A percentile compares a stretch with the other conserved stretches of the same genome.
phyloP scores from a whole-genome alignment of 2,113 vertebrate species.

The Seriola rivoliana region DNA sequence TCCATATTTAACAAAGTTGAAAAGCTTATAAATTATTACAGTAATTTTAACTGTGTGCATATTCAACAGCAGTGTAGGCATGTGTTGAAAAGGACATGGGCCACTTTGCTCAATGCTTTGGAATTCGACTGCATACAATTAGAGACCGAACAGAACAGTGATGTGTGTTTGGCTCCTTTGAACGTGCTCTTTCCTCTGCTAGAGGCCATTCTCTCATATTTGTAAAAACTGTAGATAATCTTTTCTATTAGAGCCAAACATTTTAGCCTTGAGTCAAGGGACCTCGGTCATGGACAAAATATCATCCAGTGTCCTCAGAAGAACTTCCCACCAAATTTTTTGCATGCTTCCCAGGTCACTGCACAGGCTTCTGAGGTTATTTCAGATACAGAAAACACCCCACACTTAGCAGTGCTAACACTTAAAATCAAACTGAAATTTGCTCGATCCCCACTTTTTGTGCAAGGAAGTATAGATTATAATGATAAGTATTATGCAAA shows the following conservation, averaged over 20 bases:
- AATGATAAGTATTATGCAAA: neutral
- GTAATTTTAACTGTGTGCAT: neutral
- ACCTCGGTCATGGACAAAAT: constrained; percentile 1
- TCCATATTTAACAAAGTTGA: neutral
- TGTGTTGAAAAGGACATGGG: constrained; percentile 6
- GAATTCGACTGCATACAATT: constrained; percentile 31
- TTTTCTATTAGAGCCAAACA: neutral
- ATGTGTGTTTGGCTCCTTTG: constrained; percentile 17
- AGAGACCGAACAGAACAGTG: constrained; percentile 1
- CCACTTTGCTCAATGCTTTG: neutral
- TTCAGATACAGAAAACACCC: constrained; percentile 4
- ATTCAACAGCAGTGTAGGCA: neutral
- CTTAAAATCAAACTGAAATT: neutral
- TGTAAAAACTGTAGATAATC: constrained; percentile 32
- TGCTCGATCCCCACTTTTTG: neutral
- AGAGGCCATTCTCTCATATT: constrained; percentile 43
- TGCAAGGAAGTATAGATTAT: neutral
- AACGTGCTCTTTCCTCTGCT: constrained; percentile 28
- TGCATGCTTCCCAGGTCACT: constrained; percentile 2
- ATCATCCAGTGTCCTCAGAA: constrained; percentile 15
- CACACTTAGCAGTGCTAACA: neutral
- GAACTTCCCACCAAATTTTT: constrained; percentile 15
- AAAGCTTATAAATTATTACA: neutral
- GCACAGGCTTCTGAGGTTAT: constrained; percentile 4
- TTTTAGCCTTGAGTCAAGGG: constrained; percentile 7